phyloP scores from a whole-genome alignment of 2,888 invertebrate species.

The Cheilosia vulpina region DNA sequence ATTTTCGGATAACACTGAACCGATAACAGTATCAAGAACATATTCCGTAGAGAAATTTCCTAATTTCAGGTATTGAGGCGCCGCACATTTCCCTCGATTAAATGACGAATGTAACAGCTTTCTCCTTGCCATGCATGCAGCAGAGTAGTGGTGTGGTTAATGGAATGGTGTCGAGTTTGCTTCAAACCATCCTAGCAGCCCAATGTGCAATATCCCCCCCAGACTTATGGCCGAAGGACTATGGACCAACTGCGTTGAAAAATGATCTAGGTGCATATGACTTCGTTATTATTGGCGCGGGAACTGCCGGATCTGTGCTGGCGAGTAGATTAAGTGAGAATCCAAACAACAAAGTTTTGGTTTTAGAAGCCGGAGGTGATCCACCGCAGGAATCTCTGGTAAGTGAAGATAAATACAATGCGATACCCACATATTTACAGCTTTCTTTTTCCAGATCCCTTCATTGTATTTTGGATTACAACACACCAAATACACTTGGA shows the following conservation, averaged over 20 bases:
- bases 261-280: constrained; percentile 81
- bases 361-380: constrained; percentile 85
- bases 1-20: no score
- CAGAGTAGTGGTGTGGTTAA: constrained; percentile 78
- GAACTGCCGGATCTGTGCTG: constrained; percentile 84
- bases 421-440: not conserved
- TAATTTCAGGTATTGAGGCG: not conserved
- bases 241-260: constrained; percentile 78
- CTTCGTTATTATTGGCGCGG: constrained; percentile 84
- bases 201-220: constrained; percentile 85
- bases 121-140: constrained; percentile 76
- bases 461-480: constrained; percentile 77
- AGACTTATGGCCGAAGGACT: constrained; percentile 85
- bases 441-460: constrained; percentile 76
- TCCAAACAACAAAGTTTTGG: constrained; percentile 82
- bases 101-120: constrained; percentile 9
- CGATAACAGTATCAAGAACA: no score
- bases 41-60: no score
- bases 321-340: constrained; percentile 84
- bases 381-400: constrained; percentile 83
- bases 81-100: no score
- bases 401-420: constrained; percentile 16
- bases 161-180: constrained; percentile 85
- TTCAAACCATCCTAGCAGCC: constrained; percentile 86
- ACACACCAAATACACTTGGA: constrained; percentile 78